A percentile compares a stretch with the other conserved stretches of the same genome.
Conservation (phyloP, 2,888 invertebrate species). For the Tinea semifulvella region DNA sequence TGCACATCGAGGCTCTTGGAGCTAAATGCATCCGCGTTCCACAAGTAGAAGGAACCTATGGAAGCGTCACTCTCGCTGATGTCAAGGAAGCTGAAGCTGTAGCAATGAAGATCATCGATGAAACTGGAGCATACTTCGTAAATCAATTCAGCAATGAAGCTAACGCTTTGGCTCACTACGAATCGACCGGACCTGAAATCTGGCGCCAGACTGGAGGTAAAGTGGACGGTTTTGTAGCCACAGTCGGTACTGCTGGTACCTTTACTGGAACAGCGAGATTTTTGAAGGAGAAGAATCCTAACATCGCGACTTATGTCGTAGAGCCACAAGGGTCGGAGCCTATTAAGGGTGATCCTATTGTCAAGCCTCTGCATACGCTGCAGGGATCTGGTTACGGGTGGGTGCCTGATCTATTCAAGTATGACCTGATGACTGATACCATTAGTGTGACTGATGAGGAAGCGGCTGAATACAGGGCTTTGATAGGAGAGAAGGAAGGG, state of each 20-base stretch:
- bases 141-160: conserved; percentile 48
- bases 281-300: conserved; percentile 46
- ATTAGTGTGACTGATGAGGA: conserved; percentile 50
- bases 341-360: conserved; percentile 45
- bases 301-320: conserved; percentile 42
- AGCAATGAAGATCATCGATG: conserved; percentile 36
- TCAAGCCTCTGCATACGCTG: conserved; percentile 51
- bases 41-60: conserved; percentile 54
- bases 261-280: conserved; percentile 47
- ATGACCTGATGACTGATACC: conserved; percentile 47
- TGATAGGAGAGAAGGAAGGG: conserved; percentile 50
- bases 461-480: conserved; percentile 36
- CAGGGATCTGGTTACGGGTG: conserved; percentile 58
- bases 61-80: conserved; percentile 49
- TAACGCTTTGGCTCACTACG: conserved; percentile 44
- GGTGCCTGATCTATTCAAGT: conserved; percentile 46
- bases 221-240: conserved; percentile 49
- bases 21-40: conserved; percentile 49
- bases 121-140: conserved; percentile 46
- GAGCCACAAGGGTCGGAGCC: conserved; percentile 52
- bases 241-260: conserved; percentile 53
- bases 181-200: conserved; percentile 55
- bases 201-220: conserved; percentile 54
- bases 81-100: conserved; percentile 44
- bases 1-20: conserved; percentile 58